These are phyloP conservation scores for Scaptomyza graminum DNA, from an alignment of 1,140 invertebrate genomes.

Conservation along the genomic window DNA sequence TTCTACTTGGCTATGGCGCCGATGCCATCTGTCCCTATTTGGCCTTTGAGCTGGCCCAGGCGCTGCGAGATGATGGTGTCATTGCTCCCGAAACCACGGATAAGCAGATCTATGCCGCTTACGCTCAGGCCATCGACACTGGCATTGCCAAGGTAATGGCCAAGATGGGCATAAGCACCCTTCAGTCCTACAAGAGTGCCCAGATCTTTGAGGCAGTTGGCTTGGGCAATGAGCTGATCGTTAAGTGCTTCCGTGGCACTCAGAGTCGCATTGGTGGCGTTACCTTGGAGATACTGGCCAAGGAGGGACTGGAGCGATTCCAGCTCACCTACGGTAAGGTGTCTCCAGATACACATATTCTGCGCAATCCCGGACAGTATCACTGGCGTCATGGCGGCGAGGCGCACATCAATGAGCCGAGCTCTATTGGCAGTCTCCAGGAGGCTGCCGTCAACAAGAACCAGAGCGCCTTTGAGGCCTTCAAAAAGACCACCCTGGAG, in stretches of 20 bases:
- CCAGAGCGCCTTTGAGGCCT: conserved; percentile 93
- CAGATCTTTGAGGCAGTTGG: conserved; percentile 99
- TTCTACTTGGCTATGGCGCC: conserved; percentile 97
- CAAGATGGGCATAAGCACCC: conserved; percentile 99
- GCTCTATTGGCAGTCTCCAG: conserved; percentile 96
- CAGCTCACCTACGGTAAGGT: conserved; percentile 90
- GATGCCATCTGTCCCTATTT: conserved; percentile 99
- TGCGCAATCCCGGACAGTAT: conserved; percentile 97
- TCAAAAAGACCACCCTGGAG: conserved; percentile 93
- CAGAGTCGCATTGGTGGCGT: conserved; percentile 97
- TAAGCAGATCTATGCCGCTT: conserved; percentile 91
- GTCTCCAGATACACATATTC: conserved; percentile 90
- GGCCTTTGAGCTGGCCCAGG: conserved; percentile 95
- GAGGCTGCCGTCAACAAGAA: conserved; percentile 94
- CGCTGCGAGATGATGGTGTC: conserved; percentile 92
- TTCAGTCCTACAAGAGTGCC: conserved; percentile 99
- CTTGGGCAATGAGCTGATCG: conserved; percentile 94
- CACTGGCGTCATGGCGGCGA: conserved; percentile 99
- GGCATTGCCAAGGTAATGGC: conserved; percentile 96
- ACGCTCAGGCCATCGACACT: conserved; percentile 88
- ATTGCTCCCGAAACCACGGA: conserved; percentile 91
- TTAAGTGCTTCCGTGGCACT: conserved; percentile 97
- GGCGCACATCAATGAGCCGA: conserved; percentile 98
- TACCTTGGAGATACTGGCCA: conserved; percentile 94
- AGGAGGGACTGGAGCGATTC: conserved; percentile 94